These are phyloP conservation scores for Adelognathus sp. DNA, from an alignment of 2,888 invertebrate genomes.

Conservation along the genomic window DNA sequence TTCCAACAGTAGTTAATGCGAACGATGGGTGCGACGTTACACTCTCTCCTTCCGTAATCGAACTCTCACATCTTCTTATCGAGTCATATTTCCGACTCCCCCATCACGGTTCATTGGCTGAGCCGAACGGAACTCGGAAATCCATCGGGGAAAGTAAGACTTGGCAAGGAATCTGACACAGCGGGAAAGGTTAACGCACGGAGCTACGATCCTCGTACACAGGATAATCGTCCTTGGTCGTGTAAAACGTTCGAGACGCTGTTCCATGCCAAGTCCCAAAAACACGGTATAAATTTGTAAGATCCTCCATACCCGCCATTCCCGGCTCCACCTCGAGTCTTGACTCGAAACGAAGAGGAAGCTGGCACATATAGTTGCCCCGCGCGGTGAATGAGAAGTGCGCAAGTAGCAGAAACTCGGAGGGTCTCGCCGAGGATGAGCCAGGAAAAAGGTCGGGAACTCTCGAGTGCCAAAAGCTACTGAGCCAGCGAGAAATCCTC, in stretches of 20 bases:
- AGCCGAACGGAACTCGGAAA: conserved; percentile 23
- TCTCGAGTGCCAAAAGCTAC: conserved; percentile 20
- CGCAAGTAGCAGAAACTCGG: conserved; percentile 20
- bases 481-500: conserved; percentile 4
- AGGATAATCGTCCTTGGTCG: conserved; percentile 44
- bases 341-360: conserved; percentile 29
- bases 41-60: background rate
- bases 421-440: conserved; percentile 21
- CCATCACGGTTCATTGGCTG: background rate
- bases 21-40: background rate
- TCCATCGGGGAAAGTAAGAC: background rate
- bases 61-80: background rate
- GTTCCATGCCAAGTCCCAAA: conserved; percentile 44
- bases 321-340: background rate
- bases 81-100: background rate
- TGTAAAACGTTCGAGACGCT: conserved; percentile 39
- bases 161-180: conserved; percentile 19
- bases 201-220: conserved; percentile 8
- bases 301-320: background rate
- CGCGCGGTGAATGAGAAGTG: conserved; percentile 34
- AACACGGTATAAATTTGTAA: conserved; percentile 50
- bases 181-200: background rate
- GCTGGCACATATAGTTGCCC: conserved; percentile 42
- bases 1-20: too few species aligned
- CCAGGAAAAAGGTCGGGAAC: conserved; percentile 43